phyloP scores from a whole-genome alignment of 2,113 vertebrate genomes.

The Halcyon senegalensis region DNA sequence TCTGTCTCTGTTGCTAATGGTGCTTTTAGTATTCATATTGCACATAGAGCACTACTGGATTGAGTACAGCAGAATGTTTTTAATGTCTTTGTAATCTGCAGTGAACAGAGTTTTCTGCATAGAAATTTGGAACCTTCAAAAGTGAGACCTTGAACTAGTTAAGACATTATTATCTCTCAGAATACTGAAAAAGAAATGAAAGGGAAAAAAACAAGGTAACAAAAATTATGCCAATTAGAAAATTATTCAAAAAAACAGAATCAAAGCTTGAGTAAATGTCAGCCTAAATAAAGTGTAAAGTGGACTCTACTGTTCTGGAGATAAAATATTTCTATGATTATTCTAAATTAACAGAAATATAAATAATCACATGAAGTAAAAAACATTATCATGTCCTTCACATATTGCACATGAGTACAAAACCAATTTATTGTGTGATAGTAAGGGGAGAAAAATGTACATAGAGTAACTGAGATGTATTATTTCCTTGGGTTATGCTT shows the following conservation, averaged over 20 bases:
- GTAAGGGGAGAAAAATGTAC: neutral
- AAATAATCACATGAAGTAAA: neutral
- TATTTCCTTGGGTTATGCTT: neutral
- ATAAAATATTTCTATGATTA: neutral
- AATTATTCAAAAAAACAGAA: neutral
- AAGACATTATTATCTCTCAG: neutral
- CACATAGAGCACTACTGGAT: neutral
- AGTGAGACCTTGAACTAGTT: neutral
- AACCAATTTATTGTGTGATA: neutral
- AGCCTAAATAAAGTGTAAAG: neutral
- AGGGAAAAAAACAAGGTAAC: neutral
- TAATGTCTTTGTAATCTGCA: neutral
- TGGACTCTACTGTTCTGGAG: neutral
- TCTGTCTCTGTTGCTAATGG: neutral
- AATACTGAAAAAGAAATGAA: neutral
- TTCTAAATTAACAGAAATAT: neutral
- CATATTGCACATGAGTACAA: neutral
- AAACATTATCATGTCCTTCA: neutral
- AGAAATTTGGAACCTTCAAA: neutral
- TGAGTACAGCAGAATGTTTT: neutral
- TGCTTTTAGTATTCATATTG: conserved; percentile 29
- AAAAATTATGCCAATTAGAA: neutral
- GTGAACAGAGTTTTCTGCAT: neutral
- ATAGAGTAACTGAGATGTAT: neutral
- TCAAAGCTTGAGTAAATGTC: neutral